These are phyloP conservation scores for Drosophila barbarae DNA, from an alignment of 2,888 invertebrate species.

Conservation along the genomic window DNA sequence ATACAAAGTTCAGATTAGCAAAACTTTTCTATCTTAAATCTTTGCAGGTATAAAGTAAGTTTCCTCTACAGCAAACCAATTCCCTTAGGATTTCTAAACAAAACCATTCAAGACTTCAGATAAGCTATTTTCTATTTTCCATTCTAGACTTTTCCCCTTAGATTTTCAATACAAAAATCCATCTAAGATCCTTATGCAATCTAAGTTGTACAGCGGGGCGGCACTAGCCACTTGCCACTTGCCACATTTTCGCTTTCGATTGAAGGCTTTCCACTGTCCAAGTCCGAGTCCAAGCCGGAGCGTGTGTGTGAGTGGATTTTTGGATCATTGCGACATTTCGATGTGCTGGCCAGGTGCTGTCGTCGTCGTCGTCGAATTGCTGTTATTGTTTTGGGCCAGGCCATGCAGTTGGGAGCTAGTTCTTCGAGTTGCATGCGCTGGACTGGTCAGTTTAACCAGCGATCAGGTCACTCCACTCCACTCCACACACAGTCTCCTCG, in stretches of 20 bases:
- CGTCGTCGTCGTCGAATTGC: constrained; percentile 17
- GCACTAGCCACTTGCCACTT: constrained; percentile 17
- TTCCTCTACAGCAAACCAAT: too few species aligned
- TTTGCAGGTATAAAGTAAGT: too few species aligned
- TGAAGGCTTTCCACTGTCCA: constrained; percentile 18
- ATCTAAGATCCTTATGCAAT: constrained; percentile 19
- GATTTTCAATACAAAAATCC: background rate
- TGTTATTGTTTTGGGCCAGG: constrained; percentile 23
- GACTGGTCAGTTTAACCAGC: constrained; percentile 21
- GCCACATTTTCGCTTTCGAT: constrained; percentile 18
- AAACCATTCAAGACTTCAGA: background rate
- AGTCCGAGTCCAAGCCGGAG: background rate
- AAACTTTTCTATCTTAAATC: too few species aligned
- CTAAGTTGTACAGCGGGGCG: constrained; percentile 21
- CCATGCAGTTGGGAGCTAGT: constrained; percentile 43
- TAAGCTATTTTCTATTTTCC: too few species aligned
- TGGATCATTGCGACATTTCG: constrained; percentile 55
- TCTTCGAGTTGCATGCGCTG: constrained; percentile 48
- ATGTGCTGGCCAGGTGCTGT: constrained; percentile 31
- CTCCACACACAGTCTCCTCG: constrained; percentile 14
- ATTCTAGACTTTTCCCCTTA: background rate
- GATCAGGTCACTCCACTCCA: constrained; percentile 43
- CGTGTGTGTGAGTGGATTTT: constrained; percentile 20
- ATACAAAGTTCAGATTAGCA: too few species aligned
- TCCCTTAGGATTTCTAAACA: too few species aligned